Evolutionary conservation across 2,888 invertebrate species (phyloP), one percentile per base, ranked within the genome.

Genomic region (Polietes domitor): DNA sequence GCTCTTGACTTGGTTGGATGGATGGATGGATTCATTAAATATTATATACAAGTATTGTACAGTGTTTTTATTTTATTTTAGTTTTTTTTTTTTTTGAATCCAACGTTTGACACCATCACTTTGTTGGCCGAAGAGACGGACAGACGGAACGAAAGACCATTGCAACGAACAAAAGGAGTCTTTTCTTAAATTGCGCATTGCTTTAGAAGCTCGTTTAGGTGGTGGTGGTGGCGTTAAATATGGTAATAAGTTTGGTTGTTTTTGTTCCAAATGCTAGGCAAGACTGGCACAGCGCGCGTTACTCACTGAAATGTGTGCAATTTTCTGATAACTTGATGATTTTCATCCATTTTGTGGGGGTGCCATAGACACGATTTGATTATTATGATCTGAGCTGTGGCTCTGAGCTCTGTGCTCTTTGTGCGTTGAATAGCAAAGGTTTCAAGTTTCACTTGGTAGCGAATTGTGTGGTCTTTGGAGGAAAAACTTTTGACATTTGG

Each of bases 211-310:
- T 37, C 65, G 17, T 63, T 32, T 4, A 17, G 15, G n/a, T n/a
- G n/a, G 3, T 2, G 7, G 17, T 58, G 75, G 72, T 83, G 83
- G 80, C 80, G 80, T 83, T 80, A 80, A 80, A 83, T 83, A 83
- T 83, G 83, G 74, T 71, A 63, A 77, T 74, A 73, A 50, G 28
- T 63, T 17, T 58, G 19, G 7, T n/a, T n/a, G n/a, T 28, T 61
- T 28, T 63, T 32, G 37, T 37, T 32, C 41, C 5, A 65, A 65
- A 28, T 4, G n/a, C 28, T 6, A 28, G 2, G 9, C 28, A 28
- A 28, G 26, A 61, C 3, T 17, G 26, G 10, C 17, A 28, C 9
- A 21, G 21, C 6, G 10, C 21, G 19, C 21, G 2, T 61, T 61
- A n/a, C 12, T 47, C n/a, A 47, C 47, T 61, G 12, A 12, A 12